Evolutionary conservation across 2,888 invertebrate species (phyloP).

Genomic region (Scotopteryx bipunctaria): DNA sequence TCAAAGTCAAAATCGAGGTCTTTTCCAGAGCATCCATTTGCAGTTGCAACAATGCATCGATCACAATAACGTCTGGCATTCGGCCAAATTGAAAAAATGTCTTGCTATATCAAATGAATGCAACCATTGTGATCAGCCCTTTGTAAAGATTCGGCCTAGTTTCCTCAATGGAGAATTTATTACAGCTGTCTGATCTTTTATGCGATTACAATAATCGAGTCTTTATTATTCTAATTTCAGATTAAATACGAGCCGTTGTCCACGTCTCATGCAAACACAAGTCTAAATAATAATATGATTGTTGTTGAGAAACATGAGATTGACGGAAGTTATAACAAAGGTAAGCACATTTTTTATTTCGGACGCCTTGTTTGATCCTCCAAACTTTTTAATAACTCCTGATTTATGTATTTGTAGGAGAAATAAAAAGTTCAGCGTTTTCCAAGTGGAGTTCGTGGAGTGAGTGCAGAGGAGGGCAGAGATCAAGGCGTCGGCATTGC

Average conservation of each 20-base stretch:
- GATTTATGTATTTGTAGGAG: constrained; percentile 8
- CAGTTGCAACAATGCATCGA: constrained; percentile 54
- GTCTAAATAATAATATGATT: constrained; percentile 39
- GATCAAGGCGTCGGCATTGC: constrained; percentile 66
- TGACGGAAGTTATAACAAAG: constrained; percentile 25
- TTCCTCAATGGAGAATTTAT: constrained; percentile 58
- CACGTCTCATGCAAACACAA: constrained; percentile 37
- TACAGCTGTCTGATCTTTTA: constrained; percentile 55
- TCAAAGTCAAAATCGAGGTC: background rate
- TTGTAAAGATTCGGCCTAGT: constrained; percentile 69
- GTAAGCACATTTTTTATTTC: constrained; percentile 8
- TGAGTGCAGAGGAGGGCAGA: constrained; percentile 58
- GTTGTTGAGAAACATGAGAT: constrained; percentile 29
- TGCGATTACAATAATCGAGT: constrained; percentile 53
- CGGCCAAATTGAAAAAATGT: constrained; percentile 72
- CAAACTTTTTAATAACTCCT: background rate
- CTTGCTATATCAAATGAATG: constrained; percentile 60
- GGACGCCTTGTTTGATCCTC: background rate
- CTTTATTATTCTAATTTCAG: constrained; percentile 52
- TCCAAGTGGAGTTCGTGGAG: constrained; percentile 70
- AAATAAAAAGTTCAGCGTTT: constrained; percentile 47
- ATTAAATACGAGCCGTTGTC: constrained; percentile 44
- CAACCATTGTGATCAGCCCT: constrained; percentile 59
- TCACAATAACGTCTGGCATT: constrained; percentile 63
- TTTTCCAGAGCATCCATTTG: constrained; percentile 6